Evolutionary conservation across 1,140 invertebrate species (phyloP), one percentile per base, ranked within the genome.

Genomic region (Microplitis demolitor): DNA sequence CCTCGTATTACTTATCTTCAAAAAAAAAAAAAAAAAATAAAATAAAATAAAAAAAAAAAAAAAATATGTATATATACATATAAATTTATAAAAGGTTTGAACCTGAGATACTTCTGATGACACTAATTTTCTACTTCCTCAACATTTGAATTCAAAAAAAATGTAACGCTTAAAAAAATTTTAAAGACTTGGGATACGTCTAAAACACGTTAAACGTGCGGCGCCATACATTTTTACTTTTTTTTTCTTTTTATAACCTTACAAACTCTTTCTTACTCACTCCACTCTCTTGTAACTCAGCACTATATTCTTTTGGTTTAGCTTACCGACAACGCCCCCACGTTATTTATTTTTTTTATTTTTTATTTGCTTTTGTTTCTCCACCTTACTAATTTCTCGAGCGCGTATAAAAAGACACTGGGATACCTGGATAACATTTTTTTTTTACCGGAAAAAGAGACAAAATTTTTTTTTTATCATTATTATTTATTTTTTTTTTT

Each of bases 161-260:
- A 39, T 39, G 39, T 39, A 39, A 39, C 39, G 11, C 39, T 11
- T 11, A 11, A 45, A 45, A 45, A 45, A 45, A 45, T 45, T 45
- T 45, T 45, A 45, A 45, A 45, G 6, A 11, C 11, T 11, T 6
- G 39, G 39, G 24, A 24, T 24, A 9, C 39, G 80, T 80, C 78
- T 79, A 83, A 82, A 82, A 82, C 79, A 82, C 79, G 80, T 74
- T 79, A 79, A 74, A 81, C 80, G 80, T 80, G 80, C 79, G 80
- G 80, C 80, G 80, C 80, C 80, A 81, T 80, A 78, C 73, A 73
- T 80, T 75, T 45, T 9, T 9, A 45, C 73, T 80, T 79, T 78
- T 79, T 78, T 80, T 80, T 80, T 79, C 77, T 79, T 78, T 80
- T 80, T 79, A 69, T 77, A 72, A 73, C 77, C 76, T 69, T 74